phyloP scores from a whole-genome alignment of 2,888 invertebrate species.

The Drosophila anomalata region DNA sequence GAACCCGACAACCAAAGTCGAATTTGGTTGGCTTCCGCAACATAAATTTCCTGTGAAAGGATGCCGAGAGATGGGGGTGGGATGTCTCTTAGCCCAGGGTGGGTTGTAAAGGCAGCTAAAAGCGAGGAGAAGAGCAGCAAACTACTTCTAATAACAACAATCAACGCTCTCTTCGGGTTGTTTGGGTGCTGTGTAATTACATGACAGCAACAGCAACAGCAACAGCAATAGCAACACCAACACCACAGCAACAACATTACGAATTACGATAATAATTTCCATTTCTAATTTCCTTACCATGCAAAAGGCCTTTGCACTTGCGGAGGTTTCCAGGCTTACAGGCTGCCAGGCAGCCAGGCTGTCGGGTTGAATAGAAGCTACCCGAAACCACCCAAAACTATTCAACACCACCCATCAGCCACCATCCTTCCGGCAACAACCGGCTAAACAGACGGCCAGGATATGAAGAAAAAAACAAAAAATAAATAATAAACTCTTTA shows the following conservation, averaged over 20 bases:
- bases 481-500: neutral
- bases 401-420: conserved; percentile 11
- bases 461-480: conserved; percentile 7
- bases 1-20: conserved; percentile 9
- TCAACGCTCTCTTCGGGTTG: conserved; percentile 45
- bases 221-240: conserved; percentile 38
- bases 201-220: conserved; percentile 59
- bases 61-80: neutral
- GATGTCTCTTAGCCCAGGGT: neutral
- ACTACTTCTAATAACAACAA: conserved; percentile 49
- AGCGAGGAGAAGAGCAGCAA: conserved; percentile 28
- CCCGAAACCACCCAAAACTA: conserved; percentile 8
- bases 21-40: conserved; percentile 33
- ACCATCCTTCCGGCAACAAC: conserved; percentile 25
- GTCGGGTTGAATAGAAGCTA: conserved; percentile 8
- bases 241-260: conserved; percentile 50
- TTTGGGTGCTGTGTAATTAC: conserved; percentile 66
- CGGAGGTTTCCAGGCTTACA: conserved; percentile 36
- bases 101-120: conserved; percentile 18
- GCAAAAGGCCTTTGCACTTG: conserved; percentile 66
- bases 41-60: conserved; percentile 34
- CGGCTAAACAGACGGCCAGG: conserved; percentile 18
- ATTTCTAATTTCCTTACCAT: conserved; percentile 79
- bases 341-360: conserved; percentile 33
- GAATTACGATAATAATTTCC: conserved; percentile 82